Conservation (phyloP, 2,888 invertebrate genomes). For the Chaetogeoica ovagalla region DNA sequence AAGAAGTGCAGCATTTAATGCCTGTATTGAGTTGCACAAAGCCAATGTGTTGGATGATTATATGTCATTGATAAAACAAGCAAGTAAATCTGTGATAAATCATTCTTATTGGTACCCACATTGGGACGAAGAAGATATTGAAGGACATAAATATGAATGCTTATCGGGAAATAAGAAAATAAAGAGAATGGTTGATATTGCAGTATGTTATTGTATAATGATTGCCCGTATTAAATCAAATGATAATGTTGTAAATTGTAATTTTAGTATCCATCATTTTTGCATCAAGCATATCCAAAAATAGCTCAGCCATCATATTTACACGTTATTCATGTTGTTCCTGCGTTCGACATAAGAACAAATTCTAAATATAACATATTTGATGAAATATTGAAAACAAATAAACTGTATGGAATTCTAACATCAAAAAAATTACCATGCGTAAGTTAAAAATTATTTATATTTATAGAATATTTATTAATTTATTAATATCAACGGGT, state of each 20-base stretch:
- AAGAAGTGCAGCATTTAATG: constrained; percentile 77
- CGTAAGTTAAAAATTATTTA: too few species aligned
- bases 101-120: constrained; percentile 68
- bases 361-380: constrained; percentile 61
- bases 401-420: too few species aligned
- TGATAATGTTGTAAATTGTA: neutral
- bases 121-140: constrained; percentile 62
- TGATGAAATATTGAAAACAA: too few species aligned
- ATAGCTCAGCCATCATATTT: constrained; percentile 61
- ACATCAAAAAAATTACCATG: too few species aligned
- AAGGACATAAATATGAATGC: constrained; percentile 61
- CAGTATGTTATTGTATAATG: constrained; percentile 58
- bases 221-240: neutral
- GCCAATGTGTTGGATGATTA: constrained; percentile 67
- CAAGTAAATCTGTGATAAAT: constrained; percentile 63
- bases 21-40: constrained; percentile 72
- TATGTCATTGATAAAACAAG: constrained; percentile 61
- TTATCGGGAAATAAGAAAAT: constrained; percentile 68
- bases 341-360: constrained; percentile 62
- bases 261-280: constrained; percentile 63
- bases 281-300: constrained; percentile 60
- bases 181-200: constrained; percentile 62
- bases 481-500: too few species aligned
- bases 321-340: constrained; percentile 67
- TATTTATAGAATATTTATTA: too few species aligned